Conservation (phyloP, 2,797 vertebrate species). For the Sebastes iracundus region DNA sequence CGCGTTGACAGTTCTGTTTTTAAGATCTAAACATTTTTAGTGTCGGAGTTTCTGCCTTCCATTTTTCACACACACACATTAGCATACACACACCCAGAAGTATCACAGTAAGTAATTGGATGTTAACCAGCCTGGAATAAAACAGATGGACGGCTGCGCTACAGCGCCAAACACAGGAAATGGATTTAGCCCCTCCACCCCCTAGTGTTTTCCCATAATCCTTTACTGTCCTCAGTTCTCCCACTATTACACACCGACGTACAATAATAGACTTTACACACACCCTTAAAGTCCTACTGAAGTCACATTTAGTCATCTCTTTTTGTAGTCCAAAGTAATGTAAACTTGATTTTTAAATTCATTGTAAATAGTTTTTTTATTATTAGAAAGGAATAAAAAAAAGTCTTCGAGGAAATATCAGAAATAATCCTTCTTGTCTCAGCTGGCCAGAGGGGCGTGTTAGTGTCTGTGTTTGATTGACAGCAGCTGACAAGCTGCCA, state of each 20-base stretch:
- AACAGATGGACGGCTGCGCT: conserved; percentile 65
- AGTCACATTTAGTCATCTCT: not conserved
- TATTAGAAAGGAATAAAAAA: not conserved
- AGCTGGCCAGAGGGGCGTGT: no score
- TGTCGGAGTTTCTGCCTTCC: conserved; percentile 42
- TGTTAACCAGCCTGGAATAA: conserved; percentile 72
- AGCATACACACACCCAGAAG: conserved; percentile 14
- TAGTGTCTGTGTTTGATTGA: no score
- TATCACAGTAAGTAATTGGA: conserved; percentile 65
- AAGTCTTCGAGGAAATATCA: not conserved
- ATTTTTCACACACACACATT: conserved; percentile 33
- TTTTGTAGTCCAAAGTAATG: not conserved
- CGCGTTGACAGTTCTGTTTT: conserved; percentile 17
- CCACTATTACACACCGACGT: conserved; percentile 17
- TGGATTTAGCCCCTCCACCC: conserved; percentile 54
- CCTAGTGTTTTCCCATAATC: conserved; percentile 57
- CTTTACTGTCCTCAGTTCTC: conserved; percentile 41
- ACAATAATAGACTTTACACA: conserved; percentile 20
- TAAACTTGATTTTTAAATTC: not conserved
- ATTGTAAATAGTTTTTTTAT: not conserved
- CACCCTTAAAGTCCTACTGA: not conserved
- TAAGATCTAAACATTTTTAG: conserved; percentile 53
- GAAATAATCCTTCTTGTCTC: no score
- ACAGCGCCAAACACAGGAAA: conserved; percentile 65
- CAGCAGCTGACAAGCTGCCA: not conserved